These are phyloP conservation scores for Molossus molossus DNA, from an alignment of 2,797 vertebrate species.

Conservation along the genomic window DNA sequence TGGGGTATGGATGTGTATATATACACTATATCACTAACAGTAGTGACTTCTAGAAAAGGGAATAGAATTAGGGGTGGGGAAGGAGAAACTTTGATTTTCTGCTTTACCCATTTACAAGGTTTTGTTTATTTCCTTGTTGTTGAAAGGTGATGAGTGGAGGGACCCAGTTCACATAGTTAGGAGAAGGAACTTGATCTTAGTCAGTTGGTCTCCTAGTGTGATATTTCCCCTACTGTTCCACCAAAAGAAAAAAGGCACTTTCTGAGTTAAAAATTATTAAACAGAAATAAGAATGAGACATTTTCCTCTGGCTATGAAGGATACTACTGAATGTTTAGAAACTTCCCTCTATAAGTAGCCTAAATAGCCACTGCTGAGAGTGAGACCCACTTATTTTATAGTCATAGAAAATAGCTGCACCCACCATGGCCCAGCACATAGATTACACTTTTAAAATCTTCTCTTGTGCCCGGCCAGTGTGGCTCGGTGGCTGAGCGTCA, in stretches of 20 bases:
- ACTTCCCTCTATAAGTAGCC: neutral
- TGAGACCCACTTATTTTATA: neutral
- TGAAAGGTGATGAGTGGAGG: neutral
- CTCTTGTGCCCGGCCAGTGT: neutral
- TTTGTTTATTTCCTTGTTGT: neutral
- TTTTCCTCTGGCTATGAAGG: neutral
- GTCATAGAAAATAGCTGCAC: neutral
- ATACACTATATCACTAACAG: neutral
- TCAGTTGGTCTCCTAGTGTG: neutral
- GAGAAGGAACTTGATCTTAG: neutral
- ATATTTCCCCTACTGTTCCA: neutral
- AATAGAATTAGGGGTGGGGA: neutral
- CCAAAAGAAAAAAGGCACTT: neutral
- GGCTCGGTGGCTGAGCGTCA: too few species aligned
- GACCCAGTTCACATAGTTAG: neutral
- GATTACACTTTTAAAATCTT: neutral
- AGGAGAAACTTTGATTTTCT: neutral
- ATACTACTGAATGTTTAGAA: neutral
- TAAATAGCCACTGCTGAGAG: neutral
- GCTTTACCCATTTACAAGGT: neutral
- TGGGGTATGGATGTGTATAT: neutral
- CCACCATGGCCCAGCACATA: neutral
- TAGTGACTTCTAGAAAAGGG: neutral
- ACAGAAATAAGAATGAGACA: neutral
- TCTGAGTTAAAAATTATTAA: slow-evolving; percentile 35